phyloP scores from a whole-genome alignment of 2,888 invertebrate species.

The Tiliacea citrago region DNA sequence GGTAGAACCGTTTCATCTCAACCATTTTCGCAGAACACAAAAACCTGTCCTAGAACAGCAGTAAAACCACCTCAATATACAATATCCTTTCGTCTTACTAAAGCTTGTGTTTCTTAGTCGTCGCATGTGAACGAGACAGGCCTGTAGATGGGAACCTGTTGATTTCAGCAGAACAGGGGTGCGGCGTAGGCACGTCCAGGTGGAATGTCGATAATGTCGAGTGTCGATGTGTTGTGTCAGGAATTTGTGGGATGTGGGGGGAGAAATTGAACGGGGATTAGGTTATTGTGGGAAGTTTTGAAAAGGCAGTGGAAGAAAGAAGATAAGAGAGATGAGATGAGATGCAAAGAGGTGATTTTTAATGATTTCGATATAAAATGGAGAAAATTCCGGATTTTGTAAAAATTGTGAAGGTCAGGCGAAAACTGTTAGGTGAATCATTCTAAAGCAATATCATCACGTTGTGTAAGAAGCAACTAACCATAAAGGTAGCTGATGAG shows the following conservation, averaged over 20 bases:
- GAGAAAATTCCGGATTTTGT: neutral
- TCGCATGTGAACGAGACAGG: conserved; percentile 70
- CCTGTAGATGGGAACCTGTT: conserved; percentile 84
- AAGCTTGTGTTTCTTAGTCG: conserved; percentile 58
- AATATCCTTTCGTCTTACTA: conserved; percentile 39
- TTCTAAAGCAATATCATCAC: neutral
- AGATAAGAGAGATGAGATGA: neutral
- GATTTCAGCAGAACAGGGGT: conserved; percentile 81
- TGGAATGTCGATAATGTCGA: conserved; percentile 48
- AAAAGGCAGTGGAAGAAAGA: neutral
- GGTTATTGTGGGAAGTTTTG: neutral
- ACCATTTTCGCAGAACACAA: neutral
- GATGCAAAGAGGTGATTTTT: neutral
- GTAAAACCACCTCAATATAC: neutral
- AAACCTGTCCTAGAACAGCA: neutral
- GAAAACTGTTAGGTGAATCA: too few species aligned
- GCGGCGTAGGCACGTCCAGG: conserved; percentile 49
- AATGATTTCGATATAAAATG: neutral
- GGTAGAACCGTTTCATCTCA: neutral
- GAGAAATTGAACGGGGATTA: neutral
- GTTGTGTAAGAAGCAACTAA: neutral
- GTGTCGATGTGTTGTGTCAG: conserved; percentile 35
- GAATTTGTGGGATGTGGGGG: conserved; percentile 24
- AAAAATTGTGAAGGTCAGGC: neutral
- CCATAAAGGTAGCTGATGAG: too few species aligned